phyloP scores from a whole-genome alignment of 2,888 invertebrate genomes.

The Lacanobia wlatinum region DNA sequence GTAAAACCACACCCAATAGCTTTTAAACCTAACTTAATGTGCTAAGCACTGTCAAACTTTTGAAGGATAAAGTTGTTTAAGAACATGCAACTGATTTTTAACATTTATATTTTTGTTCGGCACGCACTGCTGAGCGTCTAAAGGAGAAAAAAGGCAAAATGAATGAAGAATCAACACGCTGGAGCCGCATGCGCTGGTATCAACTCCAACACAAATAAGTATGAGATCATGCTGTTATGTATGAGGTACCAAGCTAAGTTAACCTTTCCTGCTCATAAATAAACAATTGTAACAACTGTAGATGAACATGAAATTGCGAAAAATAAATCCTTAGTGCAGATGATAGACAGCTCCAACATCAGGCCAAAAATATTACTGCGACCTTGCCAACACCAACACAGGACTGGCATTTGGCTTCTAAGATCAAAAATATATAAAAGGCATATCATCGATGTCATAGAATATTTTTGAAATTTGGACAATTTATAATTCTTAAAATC shows the following conservation, averaged over 20 bases:
- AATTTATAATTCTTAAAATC: not conserved
- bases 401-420: not conserved
- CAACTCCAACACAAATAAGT: constrained; percentile 67
- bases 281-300: constrained; percentile 34
- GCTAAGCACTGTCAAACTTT: constrained; percentile 18
- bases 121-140: constrained; percentile 18
- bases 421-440: constrained; percentile 14
- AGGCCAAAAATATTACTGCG: constrained; percentile 30
- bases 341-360: constrained; percentile 12
- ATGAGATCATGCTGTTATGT: constrained; percentile 69
- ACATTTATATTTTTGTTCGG: constrained; percentile 15
- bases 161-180: constrained; percentile 50
- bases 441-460: not conserved
- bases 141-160: constrained; percentile 37
- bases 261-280: constrained; percentile 55
- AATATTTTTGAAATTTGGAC: not conserved
- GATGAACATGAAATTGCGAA: not conserved
- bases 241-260: constrained; percentile 49
- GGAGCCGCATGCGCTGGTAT: constrained; percentile 51
- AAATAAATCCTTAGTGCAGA: constrained; percentile 2
- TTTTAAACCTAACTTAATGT: constrained; percentile 14
- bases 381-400: constrained; percentile 25
- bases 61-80: constrained; percentile 9
- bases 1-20: constrained; percentile 34
- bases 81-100: constrained; percentile 22